These are phyloP conservation scores for Marisa cornuarietis DNA, from an alignment of 1,140 invertebrate genomes.

Conservation along the genomic window DNA sequence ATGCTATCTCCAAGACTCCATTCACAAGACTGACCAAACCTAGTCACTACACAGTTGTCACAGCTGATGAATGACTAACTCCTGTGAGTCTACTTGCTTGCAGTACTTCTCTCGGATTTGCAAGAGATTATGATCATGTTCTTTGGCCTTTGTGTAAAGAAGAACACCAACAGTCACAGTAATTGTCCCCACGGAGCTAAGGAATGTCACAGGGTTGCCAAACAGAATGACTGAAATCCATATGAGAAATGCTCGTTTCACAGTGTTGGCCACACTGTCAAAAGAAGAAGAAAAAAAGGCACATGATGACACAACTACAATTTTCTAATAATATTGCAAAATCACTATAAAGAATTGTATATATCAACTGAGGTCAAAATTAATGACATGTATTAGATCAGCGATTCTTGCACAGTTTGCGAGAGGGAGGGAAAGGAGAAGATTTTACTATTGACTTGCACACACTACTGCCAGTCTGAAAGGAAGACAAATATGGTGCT, in stretches of 20 bases:
- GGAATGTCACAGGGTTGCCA: slow-evolving; percentile 80
- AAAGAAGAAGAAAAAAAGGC: slow-evolving; percentile 1
- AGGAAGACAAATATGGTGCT: too few relatives aligned
- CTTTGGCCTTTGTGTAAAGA: slow-evolving; percentile 75
- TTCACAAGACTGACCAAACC: not conserved
- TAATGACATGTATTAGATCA: too few relatives aligned
- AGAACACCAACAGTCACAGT: slow-evolving; percentile 82
- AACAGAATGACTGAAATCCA: slow-evolving; percentile 85
- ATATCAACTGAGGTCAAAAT: too few relatives aligned
- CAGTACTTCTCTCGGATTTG: slow-evolving; percentile 19
- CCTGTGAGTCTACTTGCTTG: slow-evolving; percentile 16
- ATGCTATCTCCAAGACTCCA: too few relatives aligned
- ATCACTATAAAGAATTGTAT: too few relatives aligned
- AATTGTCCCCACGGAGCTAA: slow-evolving; percentile 80
- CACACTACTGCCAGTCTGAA: too few relatives aligned
- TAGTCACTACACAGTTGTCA: slow-evolving; percentile 2
- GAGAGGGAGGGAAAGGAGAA: too few relatives aligned
- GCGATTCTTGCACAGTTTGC: too few relatives aligned
- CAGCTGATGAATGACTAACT: slow-evolving; percentile 10
- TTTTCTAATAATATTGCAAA: too few relatives aligned
- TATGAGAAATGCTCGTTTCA: slow-evolving; percentile 84
- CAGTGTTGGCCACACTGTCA: slow-evolving; percentile 84
- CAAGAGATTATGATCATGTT: slow-evolving; percentile 47
- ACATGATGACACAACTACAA: not conserved
- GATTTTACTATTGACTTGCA: too few relatives aligned